Evolutionary conservation across 2,113 vertebrate species (phyloP), one percentile per base, ranked within the genome.

Genomic region (Taxidea taxus): DNA sequence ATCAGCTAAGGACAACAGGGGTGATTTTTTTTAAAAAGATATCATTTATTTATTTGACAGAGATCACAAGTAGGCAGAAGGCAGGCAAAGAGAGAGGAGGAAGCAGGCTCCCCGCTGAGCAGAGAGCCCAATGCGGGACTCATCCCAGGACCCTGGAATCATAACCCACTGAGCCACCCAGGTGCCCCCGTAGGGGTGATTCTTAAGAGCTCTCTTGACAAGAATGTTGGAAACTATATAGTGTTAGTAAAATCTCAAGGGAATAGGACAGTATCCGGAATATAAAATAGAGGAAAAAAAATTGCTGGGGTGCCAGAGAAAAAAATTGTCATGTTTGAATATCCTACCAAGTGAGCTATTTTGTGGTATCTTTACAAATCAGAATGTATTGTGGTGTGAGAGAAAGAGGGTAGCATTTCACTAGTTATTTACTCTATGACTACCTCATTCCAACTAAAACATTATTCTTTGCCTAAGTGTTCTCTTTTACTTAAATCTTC

Each of bases 401-500:
- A 39, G 29, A 34, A 82, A 18, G 23, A 70, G 25, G 11, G 34
- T 31, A 91, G 29, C 34, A 29, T 88, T 94, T 97, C 85, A 86
- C 49, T 90, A 10, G 42, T 82, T 96, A 66, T 92, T 97, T 96
- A 82, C 31, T 87, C 27, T 39, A 9, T 10, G 8, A 51, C 42
- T 47, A 39, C 72, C 49, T 90, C 77, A 21, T 78, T 94, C 77
- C 93, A 97, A 78, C 39, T 25, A 70, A 95, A 93, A 95, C 60
- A 90, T 49, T 77, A 87, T 89, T 96, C 14, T 95, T 89, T 37
- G 51, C 34, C 34, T 91, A 96, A 58, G n/a, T 87, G 15, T 39
- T 92, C 62, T 87, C 34, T 90, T 96, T 93, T 64, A 75, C 31
- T 87, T 84, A 94, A 96, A 87, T 95, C 34, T 44, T 92, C 89